Evolutionary conservation across 2,113 vertebrate genomes (phyloP).

Genomic region (Alouatta palliata): DNA sequence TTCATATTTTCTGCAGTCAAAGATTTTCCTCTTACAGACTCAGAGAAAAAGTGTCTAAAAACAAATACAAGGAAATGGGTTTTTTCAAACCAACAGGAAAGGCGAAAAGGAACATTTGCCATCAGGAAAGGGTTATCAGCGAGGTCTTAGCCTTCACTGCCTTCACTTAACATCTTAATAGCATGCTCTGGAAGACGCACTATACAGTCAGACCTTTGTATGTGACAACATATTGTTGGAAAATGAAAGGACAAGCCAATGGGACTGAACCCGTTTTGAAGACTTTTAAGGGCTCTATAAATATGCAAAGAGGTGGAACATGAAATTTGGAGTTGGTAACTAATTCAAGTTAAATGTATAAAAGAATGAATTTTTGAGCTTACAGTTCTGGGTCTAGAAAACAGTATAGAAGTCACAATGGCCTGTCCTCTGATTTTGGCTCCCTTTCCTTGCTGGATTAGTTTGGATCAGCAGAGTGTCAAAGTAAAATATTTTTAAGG

Average conservation of each 20-base stretch:
- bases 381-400: background rate
- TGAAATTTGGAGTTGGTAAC: background rate
- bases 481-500: background rate
- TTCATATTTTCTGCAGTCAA: background rate
- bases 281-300: background rate
- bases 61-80: background rate
- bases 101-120: background rate
- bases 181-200: background rate
- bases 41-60: background rate
- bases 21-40: background rate
- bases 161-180: background rate
- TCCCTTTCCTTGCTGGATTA: background rate
- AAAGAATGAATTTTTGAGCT: background rate
- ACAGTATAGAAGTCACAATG: background rate
- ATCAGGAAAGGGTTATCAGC: background rate
- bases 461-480: background rate
- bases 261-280: background rate
- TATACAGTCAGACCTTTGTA: background rate
- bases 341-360: background rate
- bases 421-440: background rate
- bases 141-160: background rate
- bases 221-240: background rate
- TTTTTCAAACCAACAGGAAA: constrained; percentile 12
- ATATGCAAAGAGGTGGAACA: background rate
- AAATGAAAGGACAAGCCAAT: background rate